phyloP scores from a whole-genome alignment of 2,113 vertebrate species.

The Isichthys henryi region DNA sequence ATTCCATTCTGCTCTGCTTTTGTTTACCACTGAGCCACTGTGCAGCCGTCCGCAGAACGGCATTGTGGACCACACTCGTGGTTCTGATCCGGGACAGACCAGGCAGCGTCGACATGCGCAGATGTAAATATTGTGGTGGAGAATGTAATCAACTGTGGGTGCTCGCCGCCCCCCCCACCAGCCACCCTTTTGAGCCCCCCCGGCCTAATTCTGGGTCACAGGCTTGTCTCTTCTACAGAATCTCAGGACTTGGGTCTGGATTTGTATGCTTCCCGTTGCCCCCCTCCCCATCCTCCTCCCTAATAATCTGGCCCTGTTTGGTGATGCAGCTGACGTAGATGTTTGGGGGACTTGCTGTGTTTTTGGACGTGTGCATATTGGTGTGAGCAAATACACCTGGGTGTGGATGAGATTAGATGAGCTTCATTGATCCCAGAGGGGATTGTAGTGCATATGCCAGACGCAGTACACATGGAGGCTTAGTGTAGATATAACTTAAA shows the following conservation, averaged over 20 bases:
- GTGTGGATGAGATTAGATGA: neutral
- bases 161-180: neutral
- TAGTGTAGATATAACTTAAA: neutral
- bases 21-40: neutral
- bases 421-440: neutral
- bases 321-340: neutral
- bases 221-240: neutral
- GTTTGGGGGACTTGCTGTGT: neutral
- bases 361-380: neutral
- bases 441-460: neutral
- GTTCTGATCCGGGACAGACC: neutral
- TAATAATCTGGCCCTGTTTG: neutral
- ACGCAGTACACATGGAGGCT: neutral
- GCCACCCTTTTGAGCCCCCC: neutral
- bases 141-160: slow-evolving; percentile 14
- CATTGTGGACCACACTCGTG: neutral
- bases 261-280: neutral
- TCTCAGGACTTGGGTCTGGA: neutral
- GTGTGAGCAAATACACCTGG: neutral
- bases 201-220: slow-evolving; percentile 23
- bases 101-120: neutral
- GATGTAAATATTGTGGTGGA: slow-evolving; percentile 24
- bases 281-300: too few species aligned
- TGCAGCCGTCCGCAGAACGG: too few species aligned
- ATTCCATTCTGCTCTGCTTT: neutral